Evolutionary conservation across 2,888 invertebrate species (phyloP).

Genomic region (Scaeva pyrastri): DNA sequence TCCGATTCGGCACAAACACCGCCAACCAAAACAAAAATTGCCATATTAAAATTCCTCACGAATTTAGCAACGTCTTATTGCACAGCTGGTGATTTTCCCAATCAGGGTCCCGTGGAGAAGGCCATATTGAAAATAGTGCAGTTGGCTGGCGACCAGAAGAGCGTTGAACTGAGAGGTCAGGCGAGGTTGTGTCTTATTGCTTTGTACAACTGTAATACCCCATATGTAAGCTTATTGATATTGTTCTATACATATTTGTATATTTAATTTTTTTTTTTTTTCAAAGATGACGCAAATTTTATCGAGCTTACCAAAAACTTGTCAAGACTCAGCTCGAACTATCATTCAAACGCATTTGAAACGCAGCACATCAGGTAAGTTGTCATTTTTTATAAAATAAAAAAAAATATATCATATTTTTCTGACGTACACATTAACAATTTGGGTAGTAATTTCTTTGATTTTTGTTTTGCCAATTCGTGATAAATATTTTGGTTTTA

Average conservation of each 20-base stretch:
- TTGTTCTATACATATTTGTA: neutral
- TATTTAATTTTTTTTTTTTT: constrained; percentile 78
- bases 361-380: constrained; percentile 86
- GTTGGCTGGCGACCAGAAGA: constrained; percentile 89
- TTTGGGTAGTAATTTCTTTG: constrained; percentile 48
- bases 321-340: constrained; percentile 89
- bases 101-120: constrained; percentile 85
- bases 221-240: constrained; percentile 84
- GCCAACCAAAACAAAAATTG: constrained; percentile 91
- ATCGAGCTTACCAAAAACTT: constrained; percentile 89
- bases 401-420: neutral
- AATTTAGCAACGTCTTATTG: constrained; percentile 88
- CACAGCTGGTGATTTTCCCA: constrained; percentile 84
- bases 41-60: constrained; percentile 90
- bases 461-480: constrained; percentile 43
- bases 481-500: constrained; percentile 16
- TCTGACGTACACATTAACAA: constrained; percentile 53
- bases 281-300: constrained; percentile 91
- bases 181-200: constrained; percentile 91
- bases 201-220: constrained; percentile 95
- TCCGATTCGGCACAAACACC: constrained; percentile 97
- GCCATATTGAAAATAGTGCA: constrained; percentile 90
- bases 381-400: neutral
- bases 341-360: constrained; percentile 90
- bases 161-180: constrained; percentile 88